Evolutionary conservation across 2,797 vertebrate species (phyloP).

Genomic region (Corythornis leucogaster): DNA sequence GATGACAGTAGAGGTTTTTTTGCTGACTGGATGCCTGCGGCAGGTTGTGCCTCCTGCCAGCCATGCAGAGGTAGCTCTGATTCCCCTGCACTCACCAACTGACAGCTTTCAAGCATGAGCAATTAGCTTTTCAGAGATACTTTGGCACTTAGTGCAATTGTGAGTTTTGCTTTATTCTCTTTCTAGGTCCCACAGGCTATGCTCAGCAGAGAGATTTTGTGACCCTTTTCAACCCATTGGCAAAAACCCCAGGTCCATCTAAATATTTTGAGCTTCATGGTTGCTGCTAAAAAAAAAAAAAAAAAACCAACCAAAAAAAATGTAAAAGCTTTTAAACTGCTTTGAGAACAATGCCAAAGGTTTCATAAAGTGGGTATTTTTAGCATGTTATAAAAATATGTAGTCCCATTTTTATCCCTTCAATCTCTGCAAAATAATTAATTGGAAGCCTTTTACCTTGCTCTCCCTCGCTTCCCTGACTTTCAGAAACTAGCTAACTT

Average conservation of each 20-base stretch:
- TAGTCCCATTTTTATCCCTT: slow-evolving; percentile 44
- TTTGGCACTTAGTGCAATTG: not conserved
- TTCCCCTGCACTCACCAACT: not conserved
- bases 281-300: not conserved
- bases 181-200: not conserved
- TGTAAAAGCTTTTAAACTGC: not conserved
- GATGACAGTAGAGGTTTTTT: not conserved
- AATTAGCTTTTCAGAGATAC: not conserved
- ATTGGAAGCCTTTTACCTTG: slow-evolving; percentile 36
- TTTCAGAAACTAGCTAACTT: slow-evolving; percentile 58
- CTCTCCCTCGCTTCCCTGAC: not conserved
- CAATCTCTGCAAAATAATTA: slow-evolving; percentile 36
- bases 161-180: not conserved
- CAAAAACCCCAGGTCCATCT: not conserved
- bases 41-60: not conserved
- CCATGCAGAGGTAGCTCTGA: not conserved
- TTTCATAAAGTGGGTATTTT: slow-evolving; percentile 44
- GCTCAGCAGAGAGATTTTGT: not conserved
- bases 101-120: not conserved
- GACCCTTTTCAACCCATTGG: not conserved
- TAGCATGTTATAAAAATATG: slow-evolving; percentile 46
- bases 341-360: not conserved
- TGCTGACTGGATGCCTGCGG: not conserved
- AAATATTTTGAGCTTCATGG: not conserved
- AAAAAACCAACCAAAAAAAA: not conserved